Evolutionary conservation across 2,888 invertebrate species (phyloP).

Genomic region (Allacma fusca): DNA sequence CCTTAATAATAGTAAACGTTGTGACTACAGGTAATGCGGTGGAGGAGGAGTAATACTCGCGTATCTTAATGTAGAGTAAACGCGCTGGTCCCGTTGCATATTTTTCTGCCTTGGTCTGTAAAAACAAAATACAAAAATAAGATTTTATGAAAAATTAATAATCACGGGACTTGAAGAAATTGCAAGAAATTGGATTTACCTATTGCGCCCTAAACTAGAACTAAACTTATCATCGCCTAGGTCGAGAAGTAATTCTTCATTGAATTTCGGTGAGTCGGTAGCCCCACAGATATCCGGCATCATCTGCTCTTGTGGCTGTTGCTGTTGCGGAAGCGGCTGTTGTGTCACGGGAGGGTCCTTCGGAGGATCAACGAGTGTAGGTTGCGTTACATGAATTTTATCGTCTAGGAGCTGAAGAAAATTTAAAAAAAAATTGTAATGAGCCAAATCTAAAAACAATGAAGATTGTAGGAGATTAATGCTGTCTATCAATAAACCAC

Average conservation of each 20-base stretch:
- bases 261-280: constrained; percentile 41
- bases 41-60: constrained; percentile 42
- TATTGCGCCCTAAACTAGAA: constrained; percentile 42
- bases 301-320: constrained; percentile 42
- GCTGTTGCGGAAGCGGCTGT: constrained; percentile 27
- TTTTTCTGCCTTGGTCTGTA: constrained; percentile 43
- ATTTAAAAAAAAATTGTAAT: not conserved
- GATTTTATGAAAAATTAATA: not conserved
- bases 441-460: not conserved
- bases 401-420: constrained; percentile 33
- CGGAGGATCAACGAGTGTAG: constrained; percentile 30
- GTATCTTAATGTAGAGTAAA: constrained; percentile 41
- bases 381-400: constrained; percentile 40
- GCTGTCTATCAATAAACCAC: too few species aligned
- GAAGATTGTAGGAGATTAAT: not conserved
- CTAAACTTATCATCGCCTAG: constrained; percentile 45
- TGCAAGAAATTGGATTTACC: constrained; percentile 14
- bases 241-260: constrained; percentile 40
- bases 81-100: constrained; percentile 42
- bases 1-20: constrained; percentile 29
- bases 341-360: constrained; percentile 23
- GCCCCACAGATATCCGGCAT: constrained; percentile 44
- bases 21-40: constrained; percentile 38
- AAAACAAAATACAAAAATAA: not conserved
- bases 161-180: not conserved